phyloP scores from a whole-genome alignment of 2,797 vertebrate genomes.

The Manis javanica region DNA sequence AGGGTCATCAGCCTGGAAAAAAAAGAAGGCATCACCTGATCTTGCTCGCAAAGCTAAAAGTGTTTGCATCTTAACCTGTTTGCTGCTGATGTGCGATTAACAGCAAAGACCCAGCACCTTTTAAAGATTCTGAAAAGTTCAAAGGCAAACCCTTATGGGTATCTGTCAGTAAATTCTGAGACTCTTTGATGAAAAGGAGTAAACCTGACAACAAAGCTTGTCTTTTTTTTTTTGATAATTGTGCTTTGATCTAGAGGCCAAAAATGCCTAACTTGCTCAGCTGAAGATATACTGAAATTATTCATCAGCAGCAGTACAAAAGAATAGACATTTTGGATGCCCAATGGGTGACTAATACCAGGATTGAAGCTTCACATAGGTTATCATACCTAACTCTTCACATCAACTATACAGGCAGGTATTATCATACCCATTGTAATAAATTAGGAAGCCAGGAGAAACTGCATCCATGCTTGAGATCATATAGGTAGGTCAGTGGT shows the following conservation, averaged over 20 bases:
- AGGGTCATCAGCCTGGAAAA: conserved; percentile 49
- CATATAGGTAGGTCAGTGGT: background rate
- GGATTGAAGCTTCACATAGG: background rate
- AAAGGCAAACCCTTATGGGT: background rate
- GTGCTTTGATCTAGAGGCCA: background rate
- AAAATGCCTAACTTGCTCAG: background rate
- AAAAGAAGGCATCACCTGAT: conserved; percentile 39
- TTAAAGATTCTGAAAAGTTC: background rate
- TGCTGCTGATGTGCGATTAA: background rate
- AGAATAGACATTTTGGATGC: background rate
- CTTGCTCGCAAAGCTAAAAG: background rate
- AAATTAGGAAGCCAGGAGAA: background rate
- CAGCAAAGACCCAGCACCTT: background rate
- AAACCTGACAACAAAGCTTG: background rate
- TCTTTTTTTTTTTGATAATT: background rate
- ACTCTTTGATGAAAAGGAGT: background rate
- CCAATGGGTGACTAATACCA: no score
- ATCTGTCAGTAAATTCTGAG: background rate
- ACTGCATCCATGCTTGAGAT: background rate
- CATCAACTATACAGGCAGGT: background rate
- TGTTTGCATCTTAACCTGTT: background rate
- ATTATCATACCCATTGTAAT: background rate
- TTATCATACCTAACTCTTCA: background rate
- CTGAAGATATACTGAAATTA: background rate
- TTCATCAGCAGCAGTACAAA: background rate